Percentiles rank a stretch among this genome's conserved stretches.
Conservation (phyloP, 2,113 vertebrate genomes). For the Corynorhinus townsendii region DNA sequence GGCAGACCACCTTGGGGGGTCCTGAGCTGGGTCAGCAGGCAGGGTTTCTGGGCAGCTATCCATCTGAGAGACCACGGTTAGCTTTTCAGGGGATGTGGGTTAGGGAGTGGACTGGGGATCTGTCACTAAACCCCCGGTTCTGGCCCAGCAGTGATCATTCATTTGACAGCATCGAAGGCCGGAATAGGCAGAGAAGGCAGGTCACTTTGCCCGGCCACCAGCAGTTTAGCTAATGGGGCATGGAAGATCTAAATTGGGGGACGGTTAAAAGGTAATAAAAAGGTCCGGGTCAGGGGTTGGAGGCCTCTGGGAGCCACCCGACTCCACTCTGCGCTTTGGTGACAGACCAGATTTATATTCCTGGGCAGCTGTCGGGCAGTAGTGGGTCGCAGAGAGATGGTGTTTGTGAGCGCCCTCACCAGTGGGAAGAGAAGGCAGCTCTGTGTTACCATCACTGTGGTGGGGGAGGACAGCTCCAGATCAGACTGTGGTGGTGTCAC, state of each 20-base stretch:
- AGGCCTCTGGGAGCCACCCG: conserved; percentile 1
- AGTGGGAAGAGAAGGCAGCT: not conserved
- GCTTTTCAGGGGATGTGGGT: not conserved
- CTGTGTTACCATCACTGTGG: no score
- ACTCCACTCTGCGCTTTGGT: not conserved
- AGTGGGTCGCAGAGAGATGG: not conserved
- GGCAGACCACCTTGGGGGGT: not conserved
- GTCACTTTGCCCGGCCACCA: not conserved
- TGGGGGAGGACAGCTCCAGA: not conserved
- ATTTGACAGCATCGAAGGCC: not conserved
- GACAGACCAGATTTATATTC: not conserved
- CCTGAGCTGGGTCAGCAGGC: not conserved
- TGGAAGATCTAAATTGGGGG: not conserved
- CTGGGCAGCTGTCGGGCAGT: not conserved
- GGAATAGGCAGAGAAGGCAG: not conserved
- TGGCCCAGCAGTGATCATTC: not conserved
- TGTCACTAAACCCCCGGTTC: not conserved
- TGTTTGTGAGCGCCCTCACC: not conserved
- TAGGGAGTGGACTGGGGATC: not conserved
- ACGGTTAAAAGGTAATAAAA: not conserved
- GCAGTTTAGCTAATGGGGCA: not conserved
- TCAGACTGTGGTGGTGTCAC: not conserved
- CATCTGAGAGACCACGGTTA: not conserved
- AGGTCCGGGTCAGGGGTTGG: not conserved
- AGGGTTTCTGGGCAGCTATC: not conserved